phyloP scores from a whole-genome alignment of 1,140 invertebrate genomes.

The Saccostrea glomerata region DNA sequence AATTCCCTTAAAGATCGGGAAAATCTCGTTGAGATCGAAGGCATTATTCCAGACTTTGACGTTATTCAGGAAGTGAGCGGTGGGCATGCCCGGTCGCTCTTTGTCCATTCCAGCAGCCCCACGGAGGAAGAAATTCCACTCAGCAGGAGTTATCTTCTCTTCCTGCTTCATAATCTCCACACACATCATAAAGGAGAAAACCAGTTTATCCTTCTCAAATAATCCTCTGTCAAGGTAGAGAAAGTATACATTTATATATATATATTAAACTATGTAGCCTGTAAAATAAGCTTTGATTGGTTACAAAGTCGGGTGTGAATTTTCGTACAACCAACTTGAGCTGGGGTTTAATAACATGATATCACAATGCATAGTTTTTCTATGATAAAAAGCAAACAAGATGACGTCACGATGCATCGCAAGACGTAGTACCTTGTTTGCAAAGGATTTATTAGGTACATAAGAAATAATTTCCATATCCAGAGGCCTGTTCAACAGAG shows the following conservation, averaged over 20 bases:
- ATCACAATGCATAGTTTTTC: too few relatives aligned
- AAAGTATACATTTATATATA: not conserved
- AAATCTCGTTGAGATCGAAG: constrained; percentile 70
- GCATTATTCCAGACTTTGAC: constrained; percentile 71
- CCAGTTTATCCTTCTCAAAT: constrained; percentile 80
- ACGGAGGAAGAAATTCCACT: constrained; percentile 88
- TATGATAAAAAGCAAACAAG: too few relatives aligned
- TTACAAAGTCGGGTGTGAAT: too few relatives aligned
- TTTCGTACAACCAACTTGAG: too few relatives aligned
- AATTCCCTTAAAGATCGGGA: constrained; percentile 74
- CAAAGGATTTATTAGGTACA: too few relatives aligned
- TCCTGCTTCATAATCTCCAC: constrained; percentile 86
- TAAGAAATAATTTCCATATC: too few relatives aligned
- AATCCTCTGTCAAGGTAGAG: constrained; percentile 72
- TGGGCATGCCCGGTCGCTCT: constrained; percentile 74
- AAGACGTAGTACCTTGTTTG: too few relatives aligned
- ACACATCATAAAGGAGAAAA: constrained; percentile 87
- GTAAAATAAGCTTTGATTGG: too few relatives aligned
- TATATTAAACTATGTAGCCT: too few relatives aligned
- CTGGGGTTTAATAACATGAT: too few relatives aligned
- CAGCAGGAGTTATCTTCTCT: constrained; percentile 80
- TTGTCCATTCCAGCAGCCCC: constrained; percentile 81
- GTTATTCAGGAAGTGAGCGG: constrained; percentile 66
- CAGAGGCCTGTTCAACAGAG: too few relatives aligned
- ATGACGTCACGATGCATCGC: too few relatives aligned